Conservation (phyloP, 2,888 invertebrate species). For the Melieria picta region DNA sequence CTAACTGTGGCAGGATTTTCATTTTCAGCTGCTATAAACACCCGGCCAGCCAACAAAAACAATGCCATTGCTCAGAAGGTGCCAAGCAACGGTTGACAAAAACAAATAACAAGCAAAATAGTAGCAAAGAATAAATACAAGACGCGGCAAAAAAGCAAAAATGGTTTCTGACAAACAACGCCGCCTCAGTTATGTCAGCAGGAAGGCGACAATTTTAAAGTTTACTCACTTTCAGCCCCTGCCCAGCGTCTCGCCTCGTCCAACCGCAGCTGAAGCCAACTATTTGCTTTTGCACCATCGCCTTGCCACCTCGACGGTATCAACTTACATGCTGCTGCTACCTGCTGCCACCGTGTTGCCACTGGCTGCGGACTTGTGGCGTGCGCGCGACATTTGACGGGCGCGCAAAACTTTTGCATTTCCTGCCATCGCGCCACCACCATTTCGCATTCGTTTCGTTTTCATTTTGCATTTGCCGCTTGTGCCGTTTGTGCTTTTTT, state of each 20-base stretch:
- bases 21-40: no score
- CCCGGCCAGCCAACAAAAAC: no score
- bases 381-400: neutral
- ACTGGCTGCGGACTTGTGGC: no score
- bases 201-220: conserved; percentile 38
- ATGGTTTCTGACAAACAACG: conserved; percentile 21
- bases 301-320: conserved; percentile 11
- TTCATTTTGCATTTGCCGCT: neutral
- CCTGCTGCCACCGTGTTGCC: neutral
- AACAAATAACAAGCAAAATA: conserved; percentile 11
- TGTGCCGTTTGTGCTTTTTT: neutral
- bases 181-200: conserved; percentile 33
- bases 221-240: conserved; percentile 17
- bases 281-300: conserved; percentile 16
- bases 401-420: conserved; percentile 13
- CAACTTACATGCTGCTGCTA: conserved; percentile 16
- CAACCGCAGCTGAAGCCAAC: neutral
- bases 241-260: no score
- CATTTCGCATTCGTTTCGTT: no score
- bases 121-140: conserved; percentile 1
- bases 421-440: neutral
- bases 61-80: no score
- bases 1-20: no score
- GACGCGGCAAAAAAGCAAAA: neutral
- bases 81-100: neutral